A percentile compares a stretch with the other conserved stretches of the same genome.
Conservation (phyloP, 2,888 invertebrate genomes). For the Trilocha varians region DNA sequence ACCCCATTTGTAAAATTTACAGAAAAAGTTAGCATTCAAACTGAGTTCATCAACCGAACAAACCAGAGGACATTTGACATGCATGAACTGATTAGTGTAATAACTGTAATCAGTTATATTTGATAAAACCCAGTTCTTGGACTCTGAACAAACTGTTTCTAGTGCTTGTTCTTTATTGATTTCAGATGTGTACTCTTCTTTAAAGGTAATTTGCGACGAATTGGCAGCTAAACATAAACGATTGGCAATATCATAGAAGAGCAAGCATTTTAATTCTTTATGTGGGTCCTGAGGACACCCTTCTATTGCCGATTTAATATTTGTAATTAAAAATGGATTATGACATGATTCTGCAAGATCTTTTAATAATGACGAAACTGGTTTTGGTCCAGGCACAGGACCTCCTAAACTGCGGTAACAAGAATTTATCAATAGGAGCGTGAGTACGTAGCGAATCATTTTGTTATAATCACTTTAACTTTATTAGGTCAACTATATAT, state of each 20-base stretch:
- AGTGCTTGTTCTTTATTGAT: slow-evolving; percentile 32
- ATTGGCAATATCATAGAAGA: slow-evolving; percentile 54
- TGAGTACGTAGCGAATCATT: slow-evolving; percentile 43
- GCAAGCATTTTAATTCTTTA: slow-evolving; percentile 42
- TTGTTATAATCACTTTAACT: neutral
- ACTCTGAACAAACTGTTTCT: slow-evolving; percentile 25
- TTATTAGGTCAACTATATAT: neutral
- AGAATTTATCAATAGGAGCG: slow-evolving; percentile 39
- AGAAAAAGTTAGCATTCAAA: slow-evolving; percentile 42
- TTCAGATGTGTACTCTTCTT: slow-evolving; percentile 25
- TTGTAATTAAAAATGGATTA: slow-evolving; percentile 32
- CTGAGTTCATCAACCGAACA: slow-evolving; percentile 39
- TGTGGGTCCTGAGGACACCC: slow-evolving; percentile 33
- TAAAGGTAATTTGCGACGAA: slow-evolving; percentile 23
- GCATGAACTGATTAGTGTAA: slow-evolving; percentile 28
- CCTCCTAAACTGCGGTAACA: slow-evolving; percentile 40
- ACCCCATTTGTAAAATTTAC: slow-evolving; percentile 59
- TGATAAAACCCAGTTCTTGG: slow-evolving; percentile 39
- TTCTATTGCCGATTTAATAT: slow-evolving; percentile 29
- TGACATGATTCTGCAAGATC: slow-evolving; percentile 35
- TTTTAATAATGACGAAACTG: slow-evolving; percentile 16
- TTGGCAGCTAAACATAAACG: slow-evolving; percentile 39
- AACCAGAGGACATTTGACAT: slow-evolving; percentile 33
- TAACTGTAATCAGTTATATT: slow-evolving; percentile 25
- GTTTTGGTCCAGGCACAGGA: slow-evolving; percentile 20